Evolutionary conservation across 1,140 invertebrate genomes (phyloP).

Genomic region (Eriosoma lanigerum): DNA sequence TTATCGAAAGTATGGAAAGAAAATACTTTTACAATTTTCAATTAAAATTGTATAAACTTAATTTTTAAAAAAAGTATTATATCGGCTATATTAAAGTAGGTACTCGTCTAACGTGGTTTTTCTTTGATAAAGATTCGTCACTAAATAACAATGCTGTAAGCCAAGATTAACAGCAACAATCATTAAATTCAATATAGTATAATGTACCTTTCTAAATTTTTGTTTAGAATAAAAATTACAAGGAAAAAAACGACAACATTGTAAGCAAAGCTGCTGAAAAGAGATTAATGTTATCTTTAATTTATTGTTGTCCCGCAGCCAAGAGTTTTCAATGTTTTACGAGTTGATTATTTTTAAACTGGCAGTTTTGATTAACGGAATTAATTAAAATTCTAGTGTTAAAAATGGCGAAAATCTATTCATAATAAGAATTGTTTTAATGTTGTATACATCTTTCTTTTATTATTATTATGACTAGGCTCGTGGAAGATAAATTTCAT

Average conservation of each 20-base stretch:
- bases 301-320: slow-evolving; percentile 21
- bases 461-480: not conserved
- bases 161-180: slow-evolving; percentile 7
- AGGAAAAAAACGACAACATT: not conserved
- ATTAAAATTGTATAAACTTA: not conserved
- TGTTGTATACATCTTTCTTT: not conserved
- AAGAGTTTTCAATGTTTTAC: slow-evolving; percentile 34
- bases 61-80: not conserved
- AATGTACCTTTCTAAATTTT: not conserved
- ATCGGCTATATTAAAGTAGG: not conserved
- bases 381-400: slow-evolving; percentile 26
- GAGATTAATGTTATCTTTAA: slow-evolving; percentile 45
- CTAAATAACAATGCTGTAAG: not conserved
- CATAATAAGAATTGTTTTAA: not conserved
- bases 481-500: not conserved
- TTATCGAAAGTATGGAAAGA: too few species aligned
- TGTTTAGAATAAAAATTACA: slow-evolving; percentile 15
- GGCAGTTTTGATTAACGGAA: slow-evolving; percentile 35
- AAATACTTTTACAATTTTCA: too few species aligned
- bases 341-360: slow-evolving; percentile 31
- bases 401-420: not conserved
- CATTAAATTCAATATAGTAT: slow-evolving; percentile 8
- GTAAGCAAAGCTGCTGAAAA: slow-evolving; percentile 8
- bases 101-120: not conserved
- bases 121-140: not conserved